phyloP scores from a whole-genome alignment of 2,113 vertebrate genomes.

The human region DNA sequence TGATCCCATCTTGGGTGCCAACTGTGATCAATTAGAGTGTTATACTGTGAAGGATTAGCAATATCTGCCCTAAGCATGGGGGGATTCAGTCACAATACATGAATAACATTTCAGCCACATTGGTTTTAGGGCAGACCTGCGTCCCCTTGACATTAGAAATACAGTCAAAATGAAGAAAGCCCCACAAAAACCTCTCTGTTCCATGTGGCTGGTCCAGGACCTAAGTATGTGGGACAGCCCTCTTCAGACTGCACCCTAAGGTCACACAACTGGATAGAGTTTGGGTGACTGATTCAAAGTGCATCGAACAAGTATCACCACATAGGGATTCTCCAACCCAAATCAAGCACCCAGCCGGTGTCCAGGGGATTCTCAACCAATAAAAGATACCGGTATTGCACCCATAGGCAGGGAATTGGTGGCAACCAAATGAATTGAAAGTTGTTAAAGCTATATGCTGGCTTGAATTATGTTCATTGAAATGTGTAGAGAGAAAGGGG shows the following conservation, averaged over 20 bases:
- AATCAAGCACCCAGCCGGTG: background rate
- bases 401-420: background rate
- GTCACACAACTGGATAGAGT: background rate
- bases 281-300: background rate
- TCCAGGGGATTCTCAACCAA: background rate
- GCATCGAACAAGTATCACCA: background rate
- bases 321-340: background rate
- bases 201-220: background rate
- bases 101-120: background rate
- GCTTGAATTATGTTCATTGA: background rate
- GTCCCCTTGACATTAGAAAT: background rate
- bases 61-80: background rate
- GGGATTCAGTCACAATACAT: background rate
- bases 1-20: background rate
- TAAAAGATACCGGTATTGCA: background rate
- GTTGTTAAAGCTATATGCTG: background rate
- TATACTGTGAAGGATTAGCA: background rate
- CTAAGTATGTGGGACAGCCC: background rate
- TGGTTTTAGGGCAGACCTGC: background rate
- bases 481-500: background rate
- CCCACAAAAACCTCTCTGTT: background rate
- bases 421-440: slow-evolving; percentile 5
- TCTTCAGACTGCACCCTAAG: background rate
- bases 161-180: background rate
- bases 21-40: background rate